These are phyloP conservation scores for Epinephelus moara DNA, from an alignment of 2,113 vertebrate species.

Conservation along the genomic window DNA sequence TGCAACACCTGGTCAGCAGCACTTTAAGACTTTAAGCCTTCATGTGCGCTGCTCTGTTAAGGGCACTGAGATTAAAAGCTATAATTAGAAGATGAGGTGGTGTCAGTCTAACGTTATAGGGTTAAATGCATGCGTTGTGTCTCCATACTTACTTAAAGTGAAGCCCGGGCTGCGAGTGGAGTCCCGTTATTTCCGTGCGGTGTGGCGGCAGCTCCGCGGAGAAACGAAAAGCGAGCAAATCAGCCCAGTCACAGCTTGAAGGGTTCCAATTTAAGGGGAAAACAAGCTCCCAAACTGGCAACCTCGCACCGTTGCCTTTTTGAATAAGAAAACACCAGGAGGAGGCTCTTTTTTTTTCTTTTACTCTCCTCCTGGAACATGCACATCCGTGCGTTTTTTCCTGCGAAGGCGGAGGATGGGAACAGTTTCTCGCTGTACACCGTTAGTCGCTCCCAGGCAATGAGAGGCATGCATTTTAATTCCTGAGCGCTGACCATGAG, in stretches of 20 bases:
- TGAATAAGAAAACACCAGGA: neutral
- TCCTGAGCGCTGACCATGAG: conserved; percentile 62
- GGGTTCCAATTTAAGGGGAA: conserved; percentile 26
- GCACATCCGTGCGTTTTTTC: conserved; percentile 25
- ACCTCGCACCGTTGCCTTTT: conserved; percentile 24
- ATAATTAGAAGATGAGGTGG: conserved; percentile 15
- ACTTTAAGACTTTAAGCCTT: conserved; percentile 42
- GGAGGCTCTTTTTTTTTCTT: conserved; percentile 18
- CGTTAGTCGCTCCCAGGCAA: conserved; percentile 47
- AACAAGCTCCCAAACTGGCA: conserved; percentile 38
- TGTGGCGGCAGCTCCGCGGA: conserved; percentile 31
- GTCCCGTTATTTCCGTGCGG: conserved; percentile 44
- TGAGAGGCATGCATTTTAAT: conserved; percentile 51
- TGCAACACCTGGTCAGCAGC: conserved; percentile 61
- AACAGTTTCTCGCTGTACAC: conserved; percentile 23
- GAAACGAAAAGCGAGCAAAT: neutral
- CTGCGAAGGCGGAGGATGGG: conserved; percentile 18
- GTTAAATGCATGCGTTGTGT: neutral
- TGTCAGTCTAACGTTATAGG: neutral
- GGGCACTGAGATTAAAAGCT: conserved; percentile 14
- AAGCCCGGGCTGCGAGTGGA: neutral
- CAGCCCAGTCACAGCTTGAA: conserved; percentile 30
- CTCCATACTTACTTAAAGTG: conserved; percentile 61
- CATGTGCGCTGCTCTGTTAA: neutral
- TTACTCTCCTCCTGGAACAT: conserved; percentile 16